Conservation (phyloP, 1,140 invertebrate species). For the Drosophila teissieri region DNA sequence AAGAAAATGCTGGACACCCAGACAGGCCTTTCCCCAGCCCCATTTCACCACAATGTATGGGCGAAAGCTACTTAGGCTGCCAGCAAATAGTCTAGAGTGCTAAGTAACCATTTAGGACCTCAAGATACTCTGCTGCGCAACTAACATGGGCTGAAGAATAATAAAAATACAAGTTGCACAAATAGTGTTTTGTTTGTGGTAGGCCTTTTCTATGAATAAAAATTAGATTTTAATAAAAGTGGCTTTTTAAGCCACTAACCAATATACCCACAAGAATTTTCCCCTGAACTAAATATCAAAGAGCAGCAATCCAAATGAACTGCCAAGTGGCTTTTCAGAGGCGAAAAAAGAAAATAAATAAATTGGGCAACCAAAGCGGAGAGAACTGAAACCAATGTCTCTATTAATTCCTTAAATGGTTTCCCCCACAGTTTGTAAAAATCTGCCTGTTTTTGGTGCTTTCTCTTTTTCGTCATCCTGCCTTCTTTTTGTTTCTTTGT, state of each 20-base stretch:
- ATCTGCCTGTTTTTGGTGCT: not conserved
- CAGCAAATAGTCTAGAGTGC: conserved; percentile 10
- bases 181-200: not conserved
- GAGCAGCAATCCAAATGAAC: conserved; percentile 30
- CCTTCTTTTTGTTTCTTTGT: not conserved
- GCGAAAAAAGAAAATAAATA: conserved; percentile 25
- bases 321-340: conserved; percentile 17
- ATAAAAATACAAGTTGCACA: not conserved
- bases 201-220: not conserved
- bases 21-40: not conserved
- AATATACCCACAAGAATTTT: not conserved
- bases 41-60: not conserved
- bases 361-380: conserved; percentile 10
- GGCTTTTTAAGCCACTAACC: not conserved
- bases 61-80: conserved; percentile 35
- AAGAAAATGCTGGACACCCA: not conserved
- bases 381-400: conserved; percentile 15
- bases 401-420: conserved; percentile 32
- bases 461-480: not conserved
- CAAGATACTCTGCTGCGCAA: not conserved
- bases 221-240: not conserved
- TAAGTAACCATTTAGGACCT: not conserved
- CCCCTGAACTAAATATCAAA: conserved; percentile 7
- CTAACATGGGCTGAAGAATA: not conserved
- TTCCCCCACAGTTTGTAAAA: not conserved